Conservation (phyloP, 2,113 vertebrate genomes). For the Solenodon paradoxus region DNA sequence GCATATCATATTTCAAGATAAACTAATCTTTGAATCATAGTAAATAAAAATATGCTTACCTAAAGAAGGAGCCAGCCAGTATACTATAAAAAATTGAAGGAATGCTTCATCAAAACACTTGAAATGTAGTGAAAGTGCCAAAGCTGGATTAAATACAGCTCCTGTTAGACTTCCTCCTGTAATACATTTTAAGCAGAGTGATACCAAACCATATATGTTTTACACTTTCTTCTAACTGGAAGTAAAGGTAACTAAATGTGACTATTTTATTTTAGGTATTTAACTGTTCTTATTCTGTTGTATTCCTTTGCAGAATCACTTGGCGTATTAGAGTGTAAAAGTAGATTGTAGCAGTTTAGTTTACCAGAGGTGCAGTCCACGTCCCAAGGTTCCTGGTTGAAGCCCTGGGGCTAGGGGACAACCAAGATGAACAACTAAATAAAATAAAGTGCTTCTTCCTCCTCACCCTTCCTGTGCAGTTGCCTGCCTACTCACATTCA, state of each 20-base stretch:
- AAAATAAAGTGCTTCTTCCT: no score
- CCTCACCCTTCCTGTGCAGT: no score
- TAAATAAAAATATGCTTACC: constrained; percentile 85
- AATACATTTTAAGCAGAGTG: constrained; percentile 67
- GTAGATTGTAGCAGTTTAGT: not conserved
- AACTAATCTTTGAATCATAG: not conserved
- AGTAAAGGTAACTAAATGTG: not conserved
- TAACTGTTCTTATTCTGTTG: not conserved
- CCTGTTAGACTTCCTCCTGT: constrained; percentile 91
- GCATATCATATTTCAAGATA: constrained; percentile 21
- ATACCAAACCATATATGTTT: constrained; percentile 25
- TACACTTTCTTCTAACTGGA: constrained; percentile 32
- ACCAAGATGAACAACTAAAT: no score
- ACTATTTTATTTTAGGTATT: constrained; percentile 13
- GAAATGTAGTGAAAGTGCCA: constrained; percentile 93
- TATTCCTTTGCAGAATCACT: not conserved
- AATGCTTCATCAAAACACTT: constrained; percentile 89
- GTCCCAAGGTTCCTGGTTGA: no score
- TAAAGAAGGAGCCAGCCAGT: constrained; percentile 91
- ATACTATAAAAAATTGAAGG: constrained; percentile 86
- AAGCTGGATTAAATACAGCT: constrained; percentile 93
- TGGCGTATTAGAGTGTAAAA: not conserved
- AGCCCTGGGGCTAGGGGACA: no score
- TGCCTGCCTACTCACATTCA: no score
- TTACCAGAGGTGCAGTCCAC: not conserved